Evolutionary conservation across 1,140 invertebrate genomes (phyloP).

Genomic region (Diabrotica undecimpunctata): DNA sequence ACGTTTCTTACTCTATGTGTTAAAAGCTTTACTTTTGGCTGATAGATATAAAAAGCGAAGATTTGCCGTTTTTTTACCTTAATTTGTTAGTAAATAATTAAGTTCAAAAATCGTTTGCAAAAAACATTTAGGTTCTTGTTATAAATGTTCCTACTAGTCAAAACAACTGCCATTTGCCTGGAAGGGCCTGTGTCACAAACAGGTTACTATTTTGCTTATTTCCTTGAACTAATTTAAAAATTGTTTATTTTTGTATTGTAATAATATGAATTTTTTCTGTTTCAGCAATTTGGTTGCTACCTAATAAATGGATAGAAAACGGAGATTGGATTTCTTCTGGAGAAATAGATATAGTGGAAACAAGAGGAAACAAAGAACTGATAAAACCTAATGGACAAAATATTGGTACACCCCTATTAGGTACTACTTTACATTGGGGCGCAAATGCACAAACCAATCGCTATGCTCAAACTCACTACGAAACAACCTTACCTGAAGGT

Average conservation of each 20-base stretch:
- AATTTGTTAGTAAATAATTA: too few relatives aligned
- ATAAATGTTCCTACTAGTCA: too few relatives aligned
- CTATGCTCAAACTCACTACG: conserved; percentile 52
- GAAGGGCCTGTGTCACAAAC: too few relatives aligned
- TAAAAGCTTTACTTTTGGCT: too few relatives aligned
- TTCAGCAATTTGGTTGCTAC: conserved; percentile 61
- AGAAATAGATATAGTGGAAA: conserved; percentile 57
- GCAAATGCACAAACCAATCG: conserved; percentile 54
- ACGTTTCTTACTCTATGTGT: too few relatives aligned
- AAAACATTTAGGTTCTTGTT: too few relatives aligned
- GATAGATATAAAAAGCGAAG: too few relatives aligned
- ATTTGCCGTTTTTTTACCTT: too few relatives aligned
- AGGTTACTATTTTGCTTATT: too few relatives aligned
- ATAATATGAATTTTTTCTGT: background rate
- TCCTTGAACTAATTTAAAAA: too few relatives aligned
- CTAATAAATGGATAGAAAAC: conserved; percentile 52
- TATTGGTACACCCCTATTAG: conserved; percentile 57
- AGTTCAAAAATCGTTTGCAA: too few relatives aligned
- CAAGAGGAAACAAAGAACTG: conserved; percentile 56
- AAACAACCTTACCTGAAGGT: conserved; percentile 48
- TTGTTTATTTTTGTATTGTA: background rate
- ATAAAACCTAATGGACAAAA: conserved; percentile 48
- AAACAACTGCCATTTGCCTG: too few relatives aligned
- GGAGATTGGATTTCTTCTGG: conserved; percentile 56
- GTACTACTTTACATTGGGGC: conserved; percentile 62